Conservation (phyloP, 2,888 invertebrate species). For the Liopterus haemorrhoidalis region DNA sequence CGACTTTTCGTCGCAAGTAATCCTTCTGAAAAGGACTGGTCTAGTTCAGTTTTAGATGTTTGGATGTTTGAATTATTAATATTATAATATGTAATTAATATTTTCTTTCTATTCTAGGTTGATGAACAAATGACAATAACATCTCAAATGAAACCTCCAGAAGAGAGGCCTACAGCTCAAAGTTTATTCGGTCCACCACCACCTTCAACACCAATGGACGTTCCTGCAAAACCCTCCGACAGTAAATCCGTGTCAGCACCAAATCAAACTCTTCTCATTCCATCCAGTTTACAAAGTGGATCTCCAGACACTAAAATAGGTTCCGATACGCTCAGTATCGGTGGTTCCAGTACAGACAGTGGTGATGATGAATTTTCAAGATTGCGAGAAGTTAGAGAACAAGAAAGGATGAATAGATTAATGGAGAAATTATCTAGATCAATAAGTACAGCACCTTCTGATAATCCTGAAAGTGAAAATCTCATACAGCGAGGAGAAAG, state of each 20-base stretch:
- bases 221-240: slow-evolving; percentile 44
- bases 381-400: slow-evolving; percentile 61
- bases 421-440: slow-evolving; percentile 16
- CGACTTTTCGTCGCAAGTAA: too few species aligned
- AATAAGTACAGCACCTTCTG: slow-evolving; percentile 13
- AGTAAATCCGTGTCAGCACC: slow-evolving; percentile 15
- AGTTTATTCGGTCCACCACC: slow-evolving; percentile 52
- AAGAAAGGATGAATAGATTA: slow-evolving; percentile 49
- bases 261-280: slow-evolving; percentile 6
- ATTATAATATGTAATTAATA: too few species aligned
- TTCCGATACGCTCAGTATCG: slow-evolving; percentile 44
- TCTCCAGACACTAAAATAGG: slow-evolving; percentile 33
- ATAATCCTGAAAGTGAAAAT: slow-evolving; percentile 15
- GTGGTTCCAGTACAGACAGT: slow-evolving; percentile 41
- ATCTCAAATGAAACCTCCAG: slow-evolving; percentile 55
- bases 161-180: slow-evolving; percentile 57
- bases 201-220: slow-evolving; percentile 45
- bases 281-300: slow-evolving; percentile 34
- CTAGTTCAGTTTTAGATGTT: too few species aligned
- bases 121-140: slow-evolving; percentile 79
- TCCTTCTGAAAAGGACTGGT: too few species aligned
- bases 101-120: slow-evolving; percentile 44
- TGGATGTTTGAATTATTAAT: too few species aligned
- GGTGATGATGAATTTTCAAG: slow-evolving; percentile 58
- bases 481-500: slow-evolving; percentile 17